Base-by-base conservation (phyloP, 37 sponge, comb jelly and placozoan genomes). In the Amphimedon queenslandica region DNA sequence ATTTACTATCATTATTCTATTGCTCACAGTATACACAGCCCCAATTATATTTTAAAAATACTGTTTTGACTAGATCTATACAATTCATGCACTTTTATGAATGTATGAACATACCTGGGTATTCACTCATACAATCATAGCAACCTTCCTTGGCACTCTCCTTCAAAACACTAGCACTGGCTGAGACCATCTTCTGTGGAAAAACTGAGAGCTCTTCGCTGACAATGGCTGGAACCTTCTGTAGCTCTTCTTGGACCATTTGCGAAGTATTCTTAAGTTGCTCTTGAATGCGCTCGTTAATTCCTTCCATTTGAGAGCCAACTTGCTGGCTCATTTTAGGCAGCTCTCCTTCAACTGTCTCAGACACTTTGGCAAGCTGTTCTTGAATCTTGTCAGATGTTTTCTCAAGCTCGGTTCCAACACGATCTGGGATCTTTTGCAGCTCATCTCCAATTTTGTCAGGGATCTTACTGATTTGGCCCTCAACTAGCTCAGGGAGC, bases 181-280 rank as follows among this genome's bases (percentile, higher is more conserved):
- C 61, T 60, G 8, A 6, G 28, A 60, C 61, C 61, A 60, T 60
- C 28, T 60, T 60, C 28, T 60, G 5, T 25, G 61, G 61, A 25
- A 60, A 60, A 6, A n/a, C 24, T 11, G 27, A 6, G 5, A 60
- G 21, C 27, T 60, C 61, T 25, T 60, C 61, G 61, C 61, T 60
- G 27, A 60, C 61, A 25, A 60, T 60, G 21, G 28, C 61, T 60
- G 61, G 61, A 6, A 60, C 61, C 28, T 60, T 60, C 61, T 60
- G 27, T n/a, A 60, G 21, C 61, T 60, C 61, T 25, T 60, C 27
- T n/a, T 60, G 61, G 24, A 60, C 61, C 5, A 60, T 13, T 6
- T n/a, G 24, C 5, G 61, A n/a, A n/a, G 21, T 25, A n/a, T n/a
- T 11, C 27, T 60, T 13, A 13, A 60, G 61, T n/a, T 60, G 24